phyloP scores from a whole-genome alignment of 2,113 vertebrate genomes.

The Prunella fulvescens region DNA sequence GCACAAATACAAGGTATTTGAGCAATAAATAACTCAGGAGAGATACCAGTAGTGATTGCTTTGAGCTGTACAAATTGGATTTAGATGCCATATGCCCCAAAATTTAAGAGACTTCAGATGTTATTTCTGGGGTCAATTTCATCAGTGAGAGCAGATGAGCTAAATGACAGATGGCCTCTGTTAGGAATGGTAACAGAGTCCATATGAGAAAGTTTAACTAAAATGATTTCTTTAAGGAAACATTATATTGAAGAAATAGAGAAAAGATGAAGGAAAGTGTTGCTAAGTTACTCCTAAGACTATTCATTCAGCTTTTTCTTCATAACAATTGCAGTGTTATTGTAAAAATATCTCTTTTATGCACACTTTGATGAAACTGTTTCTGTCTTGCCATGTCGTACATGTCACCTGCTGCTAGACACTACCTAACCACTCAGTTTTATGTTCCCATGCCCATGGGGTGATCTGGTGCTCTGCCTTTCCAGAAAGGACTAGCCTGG shows the following conservation, averaged over 20 bases:
- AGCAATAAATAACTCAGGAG: background rate
- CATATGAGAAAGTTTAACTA: background rate
- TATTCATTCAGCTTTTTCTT: background rate
- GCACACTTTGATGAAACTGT: background rate
- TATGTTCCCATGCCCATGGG: background rate
- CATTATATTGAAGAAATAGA: background rate
- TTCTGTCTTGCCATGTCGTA: background rate
- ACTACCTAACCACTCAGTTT: background rate
- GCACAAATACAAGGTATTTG: background rate
- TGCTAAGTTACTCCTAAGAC: background rate
- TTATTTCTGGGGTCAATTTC: background rate
- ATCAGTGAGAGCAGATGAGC: background rate
- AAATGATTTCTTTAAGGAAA: background rate
- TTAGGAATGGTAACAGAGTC: background rate
- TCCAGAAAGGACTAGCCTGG: background rate
- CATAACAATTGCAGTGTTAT: background rate
- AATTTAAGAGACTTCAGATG: background rate
- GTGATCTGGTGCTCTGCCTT: background rate
- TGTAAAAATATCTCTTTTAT: background rate
- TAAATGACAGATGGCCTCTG: background rate
- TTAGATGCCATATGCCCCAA: background rate
- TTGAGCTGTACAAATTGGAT: background rate
- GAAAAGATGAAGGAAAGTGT: background rate
- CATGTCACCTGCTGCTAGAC: background rate
- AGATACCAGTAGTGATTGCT: background rate